phyloP scores from a whole-genome alignment of 2,888 invertebrate species.

The Apotomis capreana region DNA sequence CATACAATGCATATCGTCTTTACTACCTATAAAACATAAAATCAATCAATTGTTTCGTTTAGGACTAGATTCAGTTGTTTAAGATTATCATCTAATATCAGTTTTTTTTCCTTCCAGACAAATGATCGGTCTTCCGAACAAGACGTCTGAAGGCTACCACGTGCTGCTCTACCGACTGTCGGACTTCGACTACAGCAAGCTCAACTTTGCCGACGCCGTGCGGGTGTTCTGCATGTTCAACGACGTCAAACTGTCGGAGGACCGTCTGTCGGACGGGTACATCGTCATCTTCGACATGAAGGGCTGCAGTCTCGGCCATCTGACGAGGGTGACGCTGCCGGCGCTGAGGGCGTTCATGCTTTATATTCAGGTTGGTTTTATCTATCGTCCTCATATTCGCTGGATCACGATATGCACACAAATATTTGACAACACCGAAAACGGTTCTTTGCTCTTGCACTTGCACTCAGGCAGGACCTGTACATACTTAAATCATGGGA shows the following conservation, averaged over 20 bases:
- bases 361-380: constrained; percentile 84
- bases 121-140: constrained; percentile 84
- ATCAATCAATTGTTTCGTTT: too few species aligned
- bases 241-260: constrained; percentile 85
- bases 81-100: not conserved
- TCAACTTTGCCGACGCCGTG: constrained; percentile 85
- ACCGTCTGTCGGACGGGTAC: constrained; percentile 82
- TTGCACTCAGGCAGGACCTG: too few species aligned
- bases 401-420: too few species aligned
- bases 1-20: too few species aligned
- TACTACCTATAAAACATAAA: too few species aligned
- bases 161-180: constrained; percentile 84
- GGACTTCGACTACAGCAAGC: constrained; percentile 85
- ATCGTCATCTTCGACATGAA: constrained; percentile 88
- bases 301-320: constrained; percentile 85
- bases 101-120: constrained; percentile 72
- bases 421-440: too few species aligned
- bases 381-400: not conserved
- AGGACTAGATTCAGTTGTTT: not conserved
- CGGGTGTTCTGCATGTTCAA: constrained; percentile 87
- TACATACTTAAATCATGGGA: too few species aligned
- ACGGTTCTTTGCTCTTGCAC: too few species aligned
- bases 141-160: constrained; percentile 85
- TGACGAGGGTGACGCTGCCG: constrained; percentile 85
- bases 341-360: constrained; percentile 85